These are phyloP conservation scores for Pheosia gnoma DNA, from an alignment of 2,888 invertebrate genomes.

Conservation along the genomic window DNA sequence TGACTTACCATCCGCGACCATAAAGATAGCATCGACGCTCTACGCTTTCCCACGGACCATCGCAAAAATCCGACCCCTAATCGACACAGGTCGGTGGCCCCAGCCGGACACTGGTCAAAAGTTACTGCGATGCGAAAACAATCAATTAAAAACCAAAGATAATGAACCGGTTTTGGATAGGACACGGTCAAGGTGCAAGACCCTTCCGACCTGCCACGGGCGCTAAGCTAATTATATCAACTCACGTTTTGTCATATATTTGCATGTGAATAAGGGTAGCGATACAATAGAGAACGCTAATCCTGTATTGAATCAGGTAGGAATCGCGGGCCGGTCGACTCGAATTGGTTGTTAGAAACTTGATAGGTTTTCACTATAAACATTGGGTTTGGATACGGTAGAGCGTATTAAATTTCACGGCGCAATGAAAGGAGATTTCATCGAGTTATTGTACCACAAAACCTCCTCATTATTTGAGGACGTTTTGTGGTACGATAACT, in stretches of 20 bases:
- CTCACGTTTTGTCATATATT: slow-evolving; percentile 79
- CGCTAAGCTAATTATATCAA: slow-evolving; percentile 82
- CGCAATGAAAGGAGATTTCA: slow-evolving; percentile 55
- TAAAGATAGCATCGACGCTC: slow-evolving; percentile 72
- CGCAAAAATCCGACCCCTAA: slow-evolving; percentile 62
- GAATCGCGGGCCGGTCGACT: slow-evolving; percentile 43
- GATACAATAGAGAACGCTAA: slow-evolving; percentile 73
- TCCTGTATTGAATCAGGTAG: slow-evolving; percentile 46
- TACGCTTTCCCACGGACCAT: slow-evolving; percentile 70
- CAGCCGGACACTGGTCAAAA: slow-evolving; percentile 74
- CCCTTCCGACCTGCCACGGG: slow-evolving; percentile 55
- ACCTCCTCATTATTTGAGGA: not conserved
- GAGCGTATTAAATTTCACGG: slow-evolving; percentile 68
- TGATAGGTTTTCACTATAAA: slow-evolving; percentile 77
- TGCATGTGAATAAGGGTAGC: slow-evolving; percentile 76
- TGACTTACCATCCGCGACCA: slow-evolving; percentile 65
- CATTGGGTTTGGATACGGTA: slow-evolving; percentile 59
- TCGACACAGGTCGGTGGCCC: not conserved
- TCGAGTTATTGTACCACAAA: slow-evolving; percentile 46
- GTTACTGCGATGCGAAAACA: slow-evolving; percentile 71
- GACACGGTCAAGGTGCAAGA: slow-evolving; percentile 64
- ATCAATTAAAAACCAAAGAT: slow-evolving; percentile 73
- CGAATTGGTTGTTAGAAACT: slow-evolving; percentile 71
- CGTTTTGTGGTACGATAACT: no score
- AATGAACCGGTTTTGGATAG: slow-evolving; percentile 67